These are phyloP conservation scores for Steinernema scapterisci DNA, from an alignment of 2,888 invertebrate genomes.

Conservation along the genomic window DNA sequence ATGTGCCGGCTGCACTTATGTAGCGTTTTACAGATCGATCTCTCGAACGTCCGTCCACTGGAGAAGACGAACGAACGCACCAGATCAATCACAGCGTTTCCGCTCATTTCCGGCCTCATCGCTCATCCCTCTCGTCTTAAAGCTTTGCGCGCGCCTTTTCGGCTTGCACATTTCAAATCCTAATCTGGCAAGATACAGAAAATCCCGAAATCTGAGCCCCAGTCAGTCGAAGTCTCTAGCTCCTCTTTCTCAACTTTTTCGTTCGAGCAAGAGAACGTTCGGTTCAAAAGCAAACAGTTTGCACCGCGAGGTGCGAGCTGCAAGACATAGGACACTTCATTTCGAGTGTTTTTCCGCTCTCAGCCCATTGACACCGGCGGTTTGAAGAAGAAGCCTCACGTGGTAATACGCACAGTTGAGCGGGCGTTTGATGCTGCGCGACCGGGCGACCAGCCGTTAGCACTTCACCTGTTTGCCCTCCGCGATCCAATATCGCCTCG, in stretches of 20 bases:
- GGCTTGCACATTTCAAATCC: neutral
- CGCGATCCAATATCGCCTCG: neutral
- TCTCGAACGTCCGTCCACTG: neutral
- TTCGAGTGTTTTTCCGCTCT: slow-evolving; percentile 30
- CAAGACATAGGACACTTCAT: slow-evolving; percentile 16
- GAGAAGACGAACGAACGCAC: neutral
- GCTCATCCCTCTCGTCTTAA: neutral
- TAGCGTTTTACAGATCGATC: neutral
- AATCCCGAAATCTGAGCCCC: neutral
- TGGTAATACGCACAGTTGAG: neutral
- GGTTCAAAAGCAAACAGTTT: slow-evolving; percentile 2
- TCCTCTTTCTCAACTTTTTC: neutral
- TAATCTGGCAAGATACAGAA: neutral
- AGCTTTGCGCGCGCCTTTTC: neutral
- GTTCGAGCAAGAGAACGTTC: neutral
- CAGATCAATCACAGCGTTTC: slow-evolving; percentile 5
- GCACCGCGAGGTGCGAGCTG: neutral
- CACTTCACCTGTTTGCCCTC: slow-evolving; percentile 13
- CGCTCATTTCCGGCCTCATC: neutral
- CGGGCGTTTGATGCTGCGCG: slow-evolving; percentile 15
- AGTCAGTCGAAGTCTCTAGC: neutral
- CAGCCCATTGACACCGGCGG: slow-evolving; percentile 18
- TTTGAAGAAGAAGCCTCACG: slow-evolving; percentile 25
- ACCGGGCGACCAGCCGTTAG: neutral
- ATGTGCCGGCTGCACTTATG: neutral